Evolutionary conservation across 2,888 invertebrate genomes (phyloP).

Genomic region (Idaea straminata): DNA sequence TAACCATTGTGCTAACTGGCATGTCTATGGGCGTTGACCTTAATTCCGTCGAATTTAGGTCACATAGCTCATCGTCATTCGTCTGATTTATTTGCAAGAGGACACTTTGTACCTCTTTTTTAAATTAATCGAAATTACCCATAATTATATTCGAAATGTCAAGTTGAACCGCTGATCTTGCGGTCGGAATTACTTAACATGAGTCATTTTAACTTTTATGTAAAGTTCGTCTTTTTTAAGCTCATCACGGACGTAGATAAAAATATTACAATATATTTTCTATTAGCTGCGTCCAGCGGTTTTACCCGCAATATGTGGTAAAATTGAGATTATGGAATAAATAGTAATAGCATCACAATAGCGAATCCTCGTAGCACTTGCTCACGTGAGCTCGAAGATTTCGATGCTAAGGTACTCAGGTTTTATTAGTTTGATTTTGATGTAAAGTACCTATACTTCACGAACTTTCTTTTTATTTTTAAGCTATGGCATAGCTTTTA

Average conservation of each 20-base stretch:
- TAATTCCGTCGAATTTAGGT: slow-evolving; percentile 13
- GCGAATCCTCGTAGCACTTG: no score
- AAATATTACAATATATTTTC: neutral
- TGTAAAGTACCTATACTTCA: no score
- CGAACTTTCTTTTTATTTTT: no score
- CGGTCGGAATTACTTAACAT: slow-evolving; percentile 7
- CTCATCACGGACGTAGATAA: neutral
- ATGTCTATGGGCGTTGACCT: neutral
- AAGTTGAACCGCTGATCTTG: slow-evolving; percentile 44
- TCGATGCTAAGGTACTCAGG: no score
- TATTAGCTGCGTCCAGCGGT: no score
- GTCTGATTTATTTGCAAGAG: slow-evolving; percentile 19
- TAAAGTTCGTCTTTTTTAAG: slow-evolving; percentile 1
- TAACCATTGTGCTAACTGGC: no score
- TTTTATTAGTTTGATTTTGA: no score
- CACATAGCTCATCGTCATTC: slow-evolving; percentile 16
- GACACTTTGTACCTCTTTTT: slow-evolving; percentile 25
- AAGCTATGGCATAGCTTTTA: no score
- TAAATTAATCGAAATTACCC: slow-evolving; percentile 36
- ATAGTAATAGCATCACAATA: no score
- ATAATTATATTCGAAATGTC: slow-evolving; percentile 42
- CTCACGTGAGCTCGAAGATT: no score
- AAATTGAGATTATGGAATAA: no score
- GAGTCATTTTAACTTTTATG: slow-evolving; percentile 7
- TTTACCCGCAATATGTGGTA: no score